These are phyloP conservation scores for Falco biarmicus DNA, from an alignment of 2,797 vertebrate species.

Conservation along the genomic window DNA sequence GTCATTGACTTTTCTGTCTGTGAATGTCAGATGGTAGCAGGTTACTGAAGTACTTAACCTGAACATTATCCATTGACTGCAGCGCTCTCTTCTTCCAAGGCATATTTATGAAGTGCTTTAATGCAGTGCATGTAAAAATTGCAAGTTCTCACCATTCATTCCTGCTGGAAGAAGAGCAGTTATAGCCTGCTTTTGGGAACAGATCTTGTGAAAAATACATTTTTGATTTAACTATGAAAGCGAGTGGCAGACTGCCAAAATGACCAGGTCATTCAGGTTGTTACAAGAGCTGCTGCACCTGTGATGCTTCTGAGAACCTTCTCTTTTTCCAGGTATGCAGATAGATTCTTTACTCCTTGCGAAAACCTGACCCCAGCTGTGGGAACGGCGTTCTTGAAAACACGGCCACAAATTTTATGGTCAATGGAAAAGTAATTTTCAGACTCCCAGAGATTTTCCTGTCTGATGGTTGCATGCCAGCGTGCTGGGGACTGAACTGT, in stretches of 20 bases:
- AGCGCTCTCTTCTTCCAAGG: not conserved
- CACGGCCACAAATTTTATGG: not conserved
- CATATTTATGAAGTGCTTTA: not conserved
- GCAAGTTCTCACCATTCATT: not conserved
- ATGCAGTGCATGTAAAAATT: not conserved
- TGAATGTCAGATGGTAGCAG: not conserved
- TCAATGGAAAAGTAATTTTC: not conserved
- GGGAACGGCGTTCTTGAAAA: not conserved
- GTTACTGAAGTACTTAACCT: not conserved
- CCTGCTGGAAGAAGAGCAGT: not conserved
- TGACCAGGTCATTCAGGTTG: not conserved
- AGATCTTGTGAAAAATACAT: not conserved
- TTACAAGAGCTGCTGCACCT: not conserved
- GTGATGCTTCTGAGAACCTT: not conserved
- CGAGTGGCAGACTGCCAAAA: not conserved
- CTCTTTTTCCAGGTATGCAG: not conserved
- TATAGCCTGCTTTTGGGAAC: not conserved
- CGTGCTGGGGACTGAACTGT: not conserved
- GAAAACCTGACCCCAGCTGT: not conserved
- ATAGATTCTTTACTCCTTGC: not conserved
- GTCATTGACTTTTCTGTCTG: slow-evolving; percentile 6
- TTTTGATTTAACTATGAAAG: not conserved
- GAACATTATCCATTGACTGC: not conserved
- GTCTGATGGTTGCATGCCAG: not conserved
- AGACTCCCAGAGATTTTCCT: not conserved